These are phyloP conservation scores for Seira sanloemensis DNA, from an alignment of 2,888 invertebrate genomes.

Conservation along the genomic window DNA sequence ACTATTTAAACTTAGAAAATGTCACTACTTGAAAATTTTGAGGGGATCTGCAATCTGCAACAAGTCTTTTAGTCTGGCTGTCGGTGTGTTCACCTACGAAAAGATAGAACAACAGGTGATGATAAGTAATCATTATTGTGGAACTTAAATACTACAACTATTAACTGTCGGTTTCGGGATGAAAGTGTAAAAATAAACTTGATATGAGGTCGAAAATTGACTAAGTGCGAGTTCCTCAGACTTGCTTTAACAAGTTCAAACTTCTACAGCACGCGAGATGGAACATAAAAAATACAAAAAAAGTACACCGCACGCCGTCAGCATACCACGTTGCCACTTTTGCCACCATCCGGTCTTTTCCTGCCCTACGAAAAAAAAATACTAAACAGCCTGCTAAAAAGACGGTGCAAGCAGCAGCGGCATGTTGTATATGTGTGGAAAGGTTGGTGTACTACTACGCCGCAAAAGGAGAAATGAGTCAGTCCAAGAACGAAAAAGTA, in stretches of 20 bases:
- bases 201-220: too few relatives aligned
- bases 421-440: neutral
- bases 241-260: too few relatives aligned
- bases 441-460: neutral
- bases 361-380: neutral
- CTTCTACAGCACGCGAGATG: too few relatives aligned
- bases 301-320: neutral
- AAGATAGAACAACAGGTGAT: neutral
- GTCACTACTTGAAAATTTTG: neutral
- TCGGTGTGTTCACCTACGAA: neutral
- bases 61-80: neutral
- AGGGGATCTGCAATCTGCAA: neutral
- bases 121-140: too few relatives aligned
- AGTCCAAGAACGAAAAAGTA: neutral
- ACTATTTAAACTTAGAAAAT: constrained; percentile 16
- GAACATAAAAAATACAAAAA: too few relatives aligned
- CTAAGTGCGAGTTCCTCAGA: too few relatives aligned
- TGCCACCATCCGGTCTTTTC: neutral
- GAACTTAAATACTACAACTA: too few relatives aligned
- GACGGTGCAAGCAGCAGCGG: too few relatives aligned
- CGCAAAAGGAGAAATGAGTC: neutral
- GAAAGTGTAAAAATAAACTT: too few relatives aligned
- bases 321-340: neutral
- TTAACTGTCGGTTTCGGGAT: too few relatives aligned
- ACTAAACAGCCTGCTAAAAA: neutral